Conservation (phyloP, 2,888 invertebrate genomes). For the Meiosimyza decipiens region DNA sequence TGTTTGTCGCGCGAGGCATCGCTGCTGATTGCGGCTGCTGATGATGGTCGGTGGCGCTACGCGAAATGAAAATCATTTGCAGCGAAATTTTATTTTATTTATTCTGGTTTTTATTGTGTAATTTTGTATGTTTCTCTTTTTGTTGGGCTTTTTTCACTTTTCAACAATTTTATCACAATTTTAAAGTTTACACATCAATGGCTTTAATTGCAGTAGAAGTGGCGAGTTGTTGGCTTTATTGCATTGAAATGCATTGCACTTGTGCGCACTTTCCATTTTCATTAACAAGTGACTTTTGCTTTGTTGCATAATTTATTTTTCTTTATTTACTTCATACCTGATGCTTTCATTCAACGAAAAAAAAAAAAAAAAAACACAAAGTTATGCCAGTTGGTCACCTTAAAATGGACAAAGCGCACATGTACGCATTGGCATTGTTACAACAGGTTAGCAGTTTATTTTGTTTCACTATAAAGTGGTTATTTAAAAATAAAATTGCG, state of each 20-base stretch:
- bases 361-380: too few relatives aligned
- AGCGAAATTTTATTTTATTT: constrained; percentile 13
- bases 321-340: not conserved
- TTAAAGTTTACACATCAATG: constrained; percentile 67
- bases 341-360: not conserved
- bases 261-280: constrained; percentile 8
- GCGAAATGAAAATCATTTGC: constrained; percentile 14
- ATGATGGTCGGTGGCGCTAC: constrained; percentile 10
- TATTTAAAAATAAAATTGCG: constrained; percentile 2
- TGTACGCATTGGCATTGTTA: too few relatives aligned
- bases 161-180: constrained; percentile 60
- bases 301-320: not conserved
- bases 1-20: not conserved
- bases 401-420: not conserved
- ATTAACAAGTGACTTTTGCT: not conserved
- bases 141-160: constrained; percentile 30
- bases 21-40: constrained; percentile 7
- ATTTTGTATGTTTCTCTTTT: constrained; percentile 20
- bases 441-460: too few relatives aligned
- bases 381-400: not conserved
- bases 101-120: constrained; percentile 2
- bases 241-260: not conserved
- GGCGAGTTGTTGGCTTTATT: constrained; percentile 1
- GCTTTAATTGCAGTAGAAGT: constrained; percentile 54
- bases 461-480: not conserved